Base-by-base conservation (phyloP, 2,113 vertebrate genomes). In the Hylia prasina region DNA sequence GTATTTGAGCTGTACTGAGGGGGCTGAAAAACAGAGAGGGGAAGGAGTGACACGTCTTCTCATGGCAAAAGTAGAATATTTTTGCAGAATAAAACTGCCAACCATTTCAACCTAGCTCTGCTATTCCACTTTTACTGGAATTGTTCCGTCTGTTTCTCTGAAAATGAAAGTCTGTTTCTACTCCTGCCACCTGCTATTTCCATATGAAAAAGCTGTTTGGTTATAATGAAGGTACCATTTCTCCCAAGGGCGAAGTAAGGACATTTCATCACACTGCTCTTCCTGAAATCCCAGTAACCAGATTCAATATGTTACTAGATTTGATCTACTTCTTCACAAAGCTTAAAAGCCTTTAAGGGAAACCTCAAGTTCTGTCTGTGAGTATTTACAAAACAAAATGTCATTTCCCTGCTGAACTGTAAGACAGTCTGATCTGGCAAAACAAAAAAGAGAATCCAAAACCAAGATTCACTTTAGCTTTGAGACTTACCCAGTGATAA, bases 131-230 rank as follows among this genome's bases (percentile, higher is more conserved):
- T 92, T 71, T 81, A 87, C 84, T 96, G 93, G 96, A 96, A 94
- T 93, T 89, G 25, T 75, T 93, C 92, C 18, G 5, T 90, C 80
- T 94, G 83, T 96, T 96, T 96, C 88, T 83, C 90, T 94, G 92
- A 56, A 94, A 96, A 83, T 44, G 54, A 70, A 93, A 90, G 64
- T 75, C 94, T 96, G 94, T 82, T 96, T 96, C 82, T 44, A 50
- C 82, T 94, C 79, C 86, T 83, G 80, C 92, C 93, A 94, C 94
- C 94, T 97, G 93, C 91, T 91, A 94, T 96, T 96, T 95, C 92
- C 90, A 81, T 71, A 84, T 81, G 82, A 95, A 90, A 95, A 80
- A 92, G 85, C 92, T 92, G 88, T 54, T 92, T 70, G 44, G 37
- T 73, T 93, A 58, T 50, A 54, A 86, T 37, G 94, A 86, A 90